phyloP scores from a whole-genome alignment of 2,888 invertebrate species.

The Cerastis rubricosa region DNA sequence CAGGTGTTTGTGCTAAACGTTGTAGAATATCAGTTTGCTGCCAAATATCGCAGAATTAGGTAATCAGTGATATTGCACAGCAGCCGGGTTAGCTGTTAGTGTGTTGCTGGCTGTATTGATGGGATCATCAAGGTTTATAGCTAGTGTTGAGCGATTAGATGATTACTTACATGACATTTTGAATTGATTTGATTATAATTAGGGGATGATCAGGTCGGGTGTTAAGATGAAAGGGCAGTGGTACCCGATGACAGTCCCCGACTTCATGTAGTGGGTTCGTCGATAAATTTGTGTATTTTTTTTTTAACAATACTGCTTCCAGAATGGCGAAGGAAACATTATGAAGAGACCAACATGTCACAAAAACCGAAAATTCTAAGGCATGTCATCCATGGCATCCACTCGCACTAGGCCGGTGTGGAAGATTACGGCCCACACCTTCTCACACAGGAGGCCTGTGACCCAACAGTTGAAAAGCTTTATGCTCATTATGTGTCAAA shows the following conservation, averaged over 20 bases:
- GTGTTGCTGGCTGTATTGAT: not conserved
- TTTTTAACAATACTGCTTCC: not conserved
- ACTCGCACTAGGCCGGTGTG: not conserved
- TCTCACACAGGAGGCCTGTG: not conserved
- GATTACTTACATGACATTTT: not conserved
- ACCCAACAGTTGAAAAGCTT: not conserved
- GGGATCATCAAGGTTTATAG: not conserved
- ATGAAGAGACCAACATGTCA: not conserved
- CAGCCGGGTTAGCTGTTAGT: slow-evolving; percentile 7
- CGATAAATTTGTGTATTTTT: not conserved
- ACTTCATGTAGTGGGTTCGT: too few relatives aligned
- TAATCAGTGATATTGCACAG: slow-evolving; percentile 8
- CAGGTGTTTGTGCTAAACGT: slow-evolving; percentile 43
- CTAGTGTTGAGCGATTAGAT: not conserved
- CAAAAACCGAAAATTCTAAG: not conserved
- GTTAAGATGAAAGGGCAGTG: not conserved
- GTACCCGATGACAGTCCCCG: not conserved
- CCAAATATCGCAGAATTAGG: slow-evolving; percentile 38
- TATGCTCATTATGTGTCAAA: not conserved
- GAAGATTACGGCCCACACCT: not conserved
- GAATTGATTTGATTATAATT: not conserved
- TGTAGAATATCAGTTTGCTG: slow-evolving; percentile 25
- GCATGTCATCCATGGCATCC: not conserved
- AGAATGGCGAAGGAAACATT: too few relatives aligned
- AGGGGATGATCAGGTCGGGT: not conserved